Conservation (phyloP, 1,140 invertebrate genomes). For the Drosophila orena region DNA sequence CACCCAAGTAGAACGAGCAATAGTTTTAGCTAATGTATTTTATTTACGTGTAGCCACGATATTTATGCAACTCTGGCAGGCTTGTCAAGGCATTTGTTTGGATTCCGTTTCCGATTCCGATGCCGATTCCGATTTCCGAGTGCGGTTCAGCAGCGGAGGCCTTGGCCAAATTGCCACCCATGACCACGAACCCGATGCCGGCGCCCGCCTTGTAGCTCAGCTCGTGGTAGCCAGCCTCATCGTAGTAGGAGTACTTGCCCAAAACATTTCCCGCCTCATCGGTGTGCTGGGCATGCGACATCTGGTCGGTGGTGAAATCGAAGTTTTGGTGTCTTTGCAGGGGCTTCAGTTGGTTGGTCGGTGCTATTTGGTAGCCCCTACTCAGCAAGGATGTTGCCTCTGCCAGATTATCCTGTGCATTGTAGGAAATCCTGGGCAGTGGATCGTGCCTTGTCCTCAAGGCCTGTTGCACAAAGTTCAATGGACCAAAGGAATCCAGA, state of each 20-base stretch:
- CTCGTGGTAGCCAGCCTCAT: constrained; percentile 85
- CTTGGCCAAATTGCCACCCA: constrained; percentile 73
- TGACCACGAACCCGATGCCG: constrained; percentile 76
- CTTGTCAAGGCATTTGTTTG: constrained; percentile 44
- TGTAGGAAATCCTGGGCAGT: constrained; percentile 2
- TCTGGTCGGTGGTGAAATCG: constrained; percentile 85
- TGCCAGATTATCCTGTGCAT: constrained; percentile 1
- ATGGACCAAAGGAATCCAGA: constrained; percentile 2
- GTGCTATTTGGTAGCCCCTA: background rate
- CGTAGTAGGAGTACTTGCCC: constrained; percentile 90
- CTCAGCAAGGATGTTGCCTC: constrained; percentile 8
- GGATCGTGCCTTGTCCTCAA: constrained; percentile 22
- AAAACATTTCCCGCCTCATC: constrained; percentile 88
- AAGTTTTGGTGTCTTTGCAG: constrained; percentile 29
- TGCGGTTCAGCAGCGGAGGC: constrained; percentile 21
- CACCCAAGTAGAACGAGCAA: constrained; percentile 23
- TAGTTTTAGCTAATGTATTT: constrained; percentile 25
- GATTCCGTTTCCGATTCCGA: constrained; percentile 35
- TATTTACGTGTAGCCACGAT: constrained; percentile 43
- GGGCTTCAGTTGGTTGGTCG: background rate
- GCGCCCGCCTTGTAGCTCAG: constrained; percentile 72
- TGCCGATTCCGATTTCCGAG: constrained; percentile 30
- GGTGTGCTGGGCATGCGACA: constrained; percentile 88
- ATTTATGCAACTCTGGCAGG: constrained; percentile 50
- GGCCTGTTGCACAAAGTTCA: constrained; percentile 55